Conservation (phyloP, 2,888 invertebrate species). For the Brachynemurus nebulosus region DNA sequence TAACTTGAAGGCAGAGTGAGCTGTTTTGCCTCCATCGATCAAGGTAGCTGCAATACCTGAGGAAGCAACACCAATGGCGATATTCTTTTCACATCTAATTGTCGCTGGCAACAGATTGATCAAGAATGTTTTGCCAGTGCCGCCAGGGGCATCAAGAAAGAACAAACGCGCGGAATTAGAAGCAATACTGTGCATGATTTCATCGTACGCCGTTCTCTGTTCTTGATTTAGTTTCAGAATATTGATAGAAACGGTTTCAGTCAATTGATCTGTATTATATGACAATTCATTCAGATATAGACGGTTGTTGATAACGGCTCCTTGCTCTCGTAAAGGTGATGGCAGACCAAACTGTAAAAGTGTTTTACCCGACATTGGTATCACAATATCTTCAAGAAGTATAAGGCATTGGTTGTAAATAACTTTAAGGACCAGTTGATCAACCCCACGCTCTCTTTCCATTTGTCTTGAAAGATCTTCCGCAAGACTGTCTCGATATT, state of each 20-base stretch:
- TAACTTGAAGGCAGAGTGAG: constrained; percentile 25
- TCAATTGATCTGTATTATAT: background rate
- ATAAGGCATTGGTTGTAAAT: constrained; percentile 16
- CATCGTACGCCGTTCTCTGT: constrained; percentile 7
- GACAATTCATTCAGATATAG: background rate
- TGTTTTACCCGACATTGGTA: constrained; percentile 14
- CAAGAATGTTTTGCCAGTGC: constrained; percentile 6
- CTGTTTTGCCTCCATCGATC: constrained; percentile 26
- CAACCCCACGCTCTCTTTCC: background rate
- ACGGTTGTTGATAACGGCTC: background rate
- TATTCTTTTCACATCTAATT: constrained; percentile 21
- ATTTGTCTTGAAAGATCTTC: constrained; percentile 18
- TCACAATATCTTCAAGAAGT: constrained; percentile 13
- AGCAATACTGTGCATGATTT: constrained; percentile 6
- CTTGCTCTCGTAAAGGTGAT: constrained; percentile 11
- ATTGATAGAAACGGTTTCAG: constrained; percentile 8
- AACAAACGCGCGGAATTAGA: constrained; percentile 12
- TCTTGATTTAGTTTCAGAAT: constrained; percentile 7
- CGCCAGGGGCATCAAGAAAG: constrained; percentile 24
- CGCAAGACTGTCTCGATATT: constrained; percentile 17
- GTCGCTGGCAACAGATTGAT: constrained; percentile 19
- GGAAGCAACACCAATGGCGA: constrained; percentile 26
- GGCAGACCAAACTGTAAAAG: constrained; percentile 16
- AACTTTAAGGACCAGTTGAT: constrained; percentile 8
- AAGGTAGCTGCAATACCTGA: constrained; percentile 28